These are phyloP conservation scores for Heliconius melpomene DNA, from an alignment of 1,140 invertebrate genomes.

Conservation along the genomic window DNA sequence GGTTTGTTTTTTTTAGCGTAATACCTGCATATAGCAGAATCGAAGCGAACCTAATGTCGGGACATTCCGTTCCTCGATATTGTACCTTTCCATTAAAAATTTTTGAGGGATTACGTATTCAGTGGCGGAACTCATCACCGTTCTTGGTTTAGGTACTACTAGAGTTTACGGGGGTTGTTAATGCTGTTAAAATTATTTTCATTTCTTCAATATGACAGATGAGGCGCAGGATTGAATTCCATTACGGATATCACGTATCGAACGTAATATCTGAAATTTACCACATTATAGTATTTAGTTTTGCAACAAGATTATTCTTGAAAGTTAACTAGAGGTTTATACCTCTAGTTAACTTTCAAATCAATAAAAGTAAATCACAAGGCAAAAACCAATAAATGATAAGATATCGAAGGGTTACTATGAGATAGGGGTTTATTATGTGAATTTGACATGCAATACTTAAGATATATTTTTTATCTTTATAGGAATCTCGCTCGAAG, in stretches of 20 bases:
- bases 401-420: constrained; percentile 51
- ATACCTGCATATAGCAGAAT: no score
- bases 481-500: no score
- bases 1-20: not conserved
- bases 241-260: no score
- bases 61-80: not conserved
- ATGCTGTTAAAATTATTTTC: no score
- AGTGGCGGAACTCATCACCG: not conserved
- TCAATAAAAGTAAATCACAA: constrained; percentile 40
- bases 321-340: no score
- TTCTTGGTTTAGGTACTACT: not conserved
- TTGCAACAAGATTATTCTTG: not conserved
- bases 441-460: not conserved
- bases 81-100: no score
- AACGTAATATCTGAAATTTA: no score
- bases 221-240: no score
- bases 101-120: not conserved
- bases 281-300: no score
- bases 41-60: no score
- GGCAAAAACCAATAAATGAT: constrained; percentile 57
- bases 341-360: not conserved
- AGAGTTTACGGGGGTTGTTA: no score
- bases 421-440: not conserved
- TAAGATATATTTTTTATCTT: not conserved
- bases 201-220: no score